Evolutionary conservation across 2,888 invertebrate genomes (phyloP), one percentile per base, ranked within the genome.

Genomic region (Caenorhabditis sp.): DNA sequence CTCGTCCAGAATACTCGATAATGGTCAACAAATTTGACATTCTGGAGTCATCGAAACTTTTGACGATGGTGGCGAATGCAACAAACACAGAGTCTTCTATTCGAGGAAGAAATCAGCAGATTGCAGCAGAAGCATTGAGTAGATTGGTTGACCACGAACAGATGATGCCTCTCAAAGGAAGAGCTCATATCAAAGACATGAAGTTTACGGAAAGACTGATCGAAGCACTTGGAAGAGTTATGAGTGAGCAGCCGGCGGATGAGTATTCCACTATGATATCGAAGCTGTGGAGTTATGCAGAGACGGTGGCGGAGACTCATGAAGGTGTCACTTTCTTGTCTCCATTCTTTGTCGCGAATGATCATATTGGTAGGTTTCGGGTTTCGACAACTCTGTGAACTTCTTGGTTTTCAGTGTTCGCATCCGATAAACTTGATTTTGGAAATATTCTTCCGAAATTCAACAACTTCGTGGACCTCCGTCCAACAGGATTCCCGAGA

Each of bases 11-110:
- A 64, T 87, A 86, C 47, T 85, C 86, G 0, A 81, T 85, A 3
- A 84, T 87, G 84, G 85, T 87, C 35, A 85, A 85, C 66, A 86
- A 86, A 75, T 87, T 85, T 49, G 87, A 86, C n/a, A 84, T 84
- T 54, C 68, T 87, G 22, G 86, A 87, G 28, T 80, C 87, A 4
- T 22, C 75, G 2, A 83, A 86, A 49, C 83, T 87, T 0, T 35
- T 87, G 26, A 54, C 80, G 26, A 83, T 86, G 81, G 75, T 87
- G 0, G 19, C 85, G 24, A 87, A 87, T 38, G 87, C 87, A 1
- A 87, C 87, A n/a, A 49, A 54, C 24, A 79, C 77, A n/a, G 87
- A 87, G 31, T 72, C 80, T 12, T 69, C 82, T 6, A 84, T 87
- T 31, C 58, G 72, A 7, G 87, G 87, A 47, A 64, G 86, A 35